Percentiles rank a stretch among this genome's conserved stretches.
Conservation (phyloP, 2,113 vertebrate genomes). For the Coptodon bakossiorum region DNA sequence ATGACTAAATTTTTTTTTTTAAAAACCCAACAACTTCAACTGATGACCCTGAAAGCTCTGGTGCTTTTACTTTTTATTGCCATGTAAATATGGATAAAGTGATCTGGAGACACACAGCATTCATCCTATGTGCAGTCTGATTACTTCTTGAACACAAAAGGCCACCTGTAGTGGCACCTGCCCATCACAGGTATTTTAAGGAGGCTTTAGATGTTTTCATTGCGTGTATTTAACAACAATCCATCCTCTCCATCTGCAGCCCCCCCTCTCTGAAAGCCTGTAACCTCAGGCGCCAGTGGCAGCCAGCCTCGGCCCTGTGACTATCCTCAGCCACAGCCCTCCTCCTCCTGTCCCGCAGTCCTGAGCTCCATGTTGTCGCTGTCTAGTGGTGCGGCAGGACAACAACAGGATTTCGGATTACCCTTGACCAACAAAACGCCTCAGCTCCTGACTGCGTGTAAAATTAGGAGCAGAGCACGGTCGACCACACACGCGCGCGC, state of each 20-base stretch:
- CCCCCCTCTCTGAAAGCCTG: constrained; percentile 13
- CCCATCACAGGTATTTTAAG: background rate
- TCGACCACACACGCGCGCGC: background rate
- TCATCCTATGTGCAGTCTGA: background rate
- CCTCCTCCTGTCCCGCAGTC: constrained; percentile 54
- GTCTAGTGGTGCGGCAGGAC: constrained; percentile 57
- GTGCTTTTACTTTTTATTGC: background rate
- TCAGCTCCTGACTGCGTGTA: constrained; percentile 39
- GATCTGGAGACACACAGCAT: background rate
- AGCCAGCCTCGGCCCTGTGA: constrained; percentile 43
- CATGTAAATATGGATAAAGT: background rate
- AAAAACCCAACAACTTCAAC: background rate
- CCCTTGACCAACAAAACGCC: constrained; percentile 63
- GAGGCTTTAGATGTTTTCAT: background rate
- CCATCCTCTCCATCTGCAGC: background rate
- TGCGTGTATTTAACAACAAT: constrained; percentile 1
- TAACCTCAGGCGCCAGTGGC: constrained; percentile 44
- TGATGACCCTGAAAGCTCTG: background rate
- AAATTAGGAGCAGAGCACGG: constrained; percentile 34
- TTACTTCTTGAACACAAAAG: background rate
- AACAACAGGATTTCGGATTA: constrained; percentile 69
- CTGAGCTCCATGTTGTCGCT: constrained; percentile 55
- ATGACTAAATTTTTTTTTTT: no score
- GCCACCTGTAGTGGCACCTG: background rate
- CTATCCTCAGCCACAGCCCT: constrained; percentile 49